These are phyloP conservation scores for Sesia bembeciformis DNA, from an alignment of 2,888 invertebrate species.

Conservation along the genomic window DNA sequence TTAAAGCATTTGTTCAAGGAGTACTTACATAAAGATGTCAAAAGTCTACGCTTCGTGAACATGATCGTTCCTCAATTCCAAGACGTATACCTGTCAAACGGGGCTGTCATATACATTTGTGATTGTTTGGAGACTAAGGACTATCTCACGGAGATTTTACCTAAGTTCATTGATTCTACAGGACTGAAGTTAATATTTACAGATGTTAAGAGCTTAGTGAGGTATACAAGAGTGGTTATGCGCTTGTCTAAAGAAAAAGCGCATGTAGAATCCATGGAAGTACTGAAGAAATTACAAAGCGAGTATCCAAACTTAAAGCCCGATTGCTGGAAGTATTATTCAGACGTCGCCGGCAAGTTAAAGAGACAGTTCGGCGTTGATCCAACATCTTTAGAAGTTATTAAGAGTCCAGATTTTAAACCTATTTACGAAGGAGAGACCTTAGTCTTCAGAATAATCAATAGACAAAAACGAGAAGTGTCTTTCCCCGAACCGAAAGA, in stretches of 20 bases:
- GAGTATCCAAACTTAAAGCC: slow-evolving; percentile 48
- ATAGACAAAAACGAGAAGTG: slow-evolving; percentile 49
- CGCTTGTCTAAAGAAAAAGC: slow-evolving; percentile 47
- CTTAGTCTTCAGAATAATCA: slow-evolving; percentile 46
- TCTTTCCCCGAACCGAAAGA: slow-evolving; percentile 19
- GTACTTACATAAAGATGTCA: slow-evolving; percentile 55
- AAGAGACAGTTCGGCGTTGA: slow-evolving; percentile 64
- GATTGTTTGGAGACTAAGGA: slow-evolving; percentile 62
- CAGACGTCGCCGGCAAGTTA: slow-evolving; percentile 57
- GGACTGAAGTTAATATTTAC: slow-evolving; percentile 49
- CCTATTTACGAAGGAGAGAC: slow-evolving; percentile 42
- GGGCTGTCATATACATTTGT: slow-evolving; percentile 61
- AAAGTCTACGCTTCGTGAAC: slow-evolving; percentile 45
- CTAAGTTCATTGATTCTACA: slow-evolving; percentile 52
- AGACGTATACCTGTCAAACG: slow-evolving; percentile 58
- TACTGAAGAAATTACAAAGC: slow-evolving; percentile 34
- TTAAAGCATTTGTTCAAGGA: slow-evolving; percentile 59
- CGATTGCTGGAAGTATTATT: slow-evolving; percentile 60
- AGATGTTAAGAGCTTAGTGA: slow-evolving; percentile 43
- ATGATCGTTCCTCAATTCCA: slow-evolving; percentile 58
- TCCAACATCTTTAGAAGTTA: slow-evolving; percentile 50
- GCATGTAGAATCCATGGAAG: slow-evolving; percentile 43
- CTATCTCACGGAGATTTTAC: slow-evolving; percentile 47
- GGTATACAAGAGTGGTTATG: slow-evolving; percentile 56
- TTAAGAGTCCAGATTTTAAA: slow-evolving; percentile 46